A percentile compares a stretch with the other conserved stretches of the same genome.
Conservation (phyloP, 2,113 vertebrate species). For the Vidua macroura region DNA sequence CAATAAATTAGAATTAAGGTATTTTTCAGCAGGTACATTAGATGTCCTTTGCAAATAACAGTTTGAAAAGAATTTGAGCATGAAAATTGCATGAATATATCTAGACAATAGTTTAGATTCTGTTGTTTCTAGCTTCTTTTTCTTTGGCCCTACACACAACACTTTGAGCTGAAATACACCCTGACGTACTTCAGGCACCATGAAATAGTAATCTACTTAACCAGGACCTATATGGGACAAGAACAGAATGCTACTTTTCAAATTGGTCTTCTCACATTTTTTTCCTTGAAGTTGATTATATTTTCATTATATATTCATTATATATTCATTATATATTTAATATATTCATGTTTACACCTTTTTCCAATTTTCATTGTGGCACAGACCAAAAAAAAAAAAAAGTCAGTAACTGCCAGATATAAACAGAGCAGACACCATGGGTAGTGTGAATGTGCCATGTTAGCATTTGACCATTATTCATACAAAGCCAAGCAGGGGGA, state of each 20-base stretch:
- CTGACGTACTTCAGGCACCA: background rate
- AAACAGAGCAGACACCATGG: background rate
- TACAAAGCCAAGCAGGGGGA: background rate
- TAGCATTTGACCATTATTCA: background rate
- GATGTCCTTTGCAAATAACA: background rate
- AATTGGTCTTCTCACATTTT: background rate
- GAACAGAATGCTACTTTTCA: background rate
- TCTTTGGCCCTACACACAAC: background rate
- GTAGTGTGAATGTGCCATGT: background rate
- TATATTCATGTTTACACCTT: background rate
- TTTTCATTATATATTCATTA: too few species aligned
- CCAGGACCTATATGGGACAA: background rate
- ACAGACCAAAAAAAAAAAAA: background rate
- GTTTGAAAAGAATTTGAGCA: background rate
- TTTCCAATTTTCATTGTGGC: background rate
- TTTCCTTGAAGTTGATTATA: background rate
- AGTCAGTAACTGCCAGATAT: background rate
- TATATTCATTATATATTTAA: too few species aligned
- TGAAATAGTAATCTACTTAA: background rate
- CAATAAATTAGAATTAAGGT: background rate
- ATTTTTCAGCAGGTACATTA: background rate
- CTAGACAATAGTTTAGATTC: background rate
- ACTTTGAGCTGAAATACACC: background rate
- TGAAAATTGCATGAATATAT: background rate
- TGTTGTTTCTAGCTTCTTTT: background rate